phyloP scores from a whole-genome alignment of 2,113 vertebrate genomes.

The Python bivittatus region DNA sequence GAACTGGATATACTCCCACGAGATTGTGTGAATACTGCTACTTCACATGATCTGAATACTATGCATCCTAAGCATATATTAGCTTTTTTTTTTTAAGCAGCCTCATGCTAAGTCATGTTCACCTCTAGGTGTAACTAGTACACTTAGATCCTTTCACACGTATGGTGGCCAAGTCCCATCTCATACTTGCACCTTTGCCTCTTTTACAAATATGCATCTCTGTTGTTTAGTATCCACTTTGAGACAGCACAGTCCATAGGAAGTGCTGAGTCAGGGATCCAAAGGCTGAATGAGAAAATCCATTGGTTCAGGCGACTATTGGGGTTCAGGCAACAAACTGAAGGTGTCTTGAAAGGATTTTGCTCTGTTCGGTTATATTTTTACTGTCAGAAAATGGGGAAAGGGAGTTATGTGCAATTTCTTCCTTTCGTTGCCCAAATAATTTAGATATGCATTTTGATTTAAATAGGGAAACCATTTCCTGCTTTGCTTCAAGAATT shows the following conservation, averaged over 20 bases:
- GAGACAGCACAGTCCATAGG: not conserved
- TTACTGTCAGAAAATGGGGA: not conserved
- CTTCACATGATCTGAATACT: no score
- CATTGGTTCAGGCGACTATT: not conserved
- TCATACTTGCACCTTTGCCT: not conserved
- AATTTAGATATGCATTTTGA: not conserved
- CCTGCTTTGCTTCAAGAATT: not conserved
- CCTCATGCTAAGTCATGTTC: not conserved
- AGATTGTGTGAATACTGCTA: no score
- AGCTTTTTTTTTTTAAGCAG: no score
- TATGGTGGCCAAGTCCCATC: not conserved
- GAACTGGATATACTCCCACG: no score
- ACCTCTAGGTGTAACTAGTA: not conserved
- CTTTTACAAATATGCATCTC: not conserved
- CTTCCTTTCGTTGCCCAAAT: not conserved
- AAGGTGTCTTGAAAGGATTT: not conserved
- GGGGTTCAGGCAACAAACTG: not conserved
- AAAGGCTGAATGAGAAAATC: not conserved
- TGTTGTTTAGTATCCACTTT: not conserved
- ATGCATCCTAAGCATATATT: no score
- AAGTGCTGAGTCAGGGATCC: not conserved
- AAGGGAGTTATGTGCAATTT: not conserved
- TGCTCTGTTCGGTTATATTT: not conserved
- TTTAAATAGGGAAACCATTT: not conserved
- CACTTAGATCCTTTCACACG: not conserved